Conservation (phyloP, 2,888 invertebrate genomes). For the Hypercompe scribonia region DNA sequence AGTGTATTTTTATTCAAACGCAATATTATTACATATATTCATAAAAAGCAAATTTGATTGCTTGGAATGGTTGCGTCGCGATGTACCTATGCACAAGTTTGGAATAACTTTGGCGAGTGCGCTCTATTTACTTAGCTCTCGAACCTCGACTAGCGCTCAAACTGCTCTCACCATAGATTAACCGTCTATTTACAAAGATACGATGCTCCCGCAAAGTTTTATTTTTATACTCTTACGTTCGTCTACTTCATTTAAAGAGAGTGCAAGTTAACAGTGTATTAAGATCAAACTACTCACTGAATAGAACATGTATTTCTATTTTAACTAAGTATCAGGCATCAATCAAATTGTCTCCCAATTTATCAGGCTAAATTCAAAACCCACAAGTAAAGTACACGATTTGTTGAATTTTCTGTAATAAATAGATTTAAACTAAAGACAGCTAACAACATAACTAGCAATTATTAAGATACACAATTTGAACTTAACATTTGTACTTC, state of each 20-base stretch:
- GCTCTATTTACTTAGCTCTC: slow-evolving; percentile 77
- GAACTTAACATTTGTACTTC: not conserved
- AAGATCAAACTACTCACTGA: not conserved
- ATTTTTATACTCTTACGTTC: not conserved
- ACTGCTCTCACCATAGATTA: slow-evolving; percentile 59
- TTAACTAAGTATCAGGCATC: not conserved
- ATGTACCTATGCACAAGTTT: slow-evolving; percentile 62
- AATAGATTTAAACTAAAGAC: no score
- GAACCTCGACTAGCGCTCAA: slow-evolving; percentile 65
- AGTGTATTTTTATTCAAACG: slow-evolving; percentile 4
- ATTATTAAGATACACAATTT: no score
- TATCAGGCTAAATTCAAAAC: not conserved
- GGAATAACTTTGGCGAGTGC: slow-evolving; percentile 71
- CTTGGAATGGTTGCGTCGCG: slow-evolving; percentile 48
- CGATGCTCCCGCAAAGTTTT: slow-evolving; percentile 16
- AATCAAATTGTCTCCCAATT: not conserved
- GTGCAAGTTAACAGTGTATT: not conserved
- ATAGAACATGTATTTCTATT: not conserved
- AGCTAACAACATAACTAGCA: no score
- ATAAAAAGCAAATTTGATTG: slow-evolving; percentile 66
- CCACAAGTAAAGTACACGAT: not conserved
- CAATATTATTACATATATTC: slow-evolving; percentile 36
- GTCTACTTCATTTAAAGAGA: slow-evolving; percentile 2
- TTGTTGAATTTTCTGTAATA: not conserved
- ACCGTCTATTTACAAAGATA: slow-evolving; percentile 31